These are phyloP conservation scores for Spilarctia lutea DNA, from an alignment of 2,888 invertebrate genomes.

Conservation along the genomic window DNA sequence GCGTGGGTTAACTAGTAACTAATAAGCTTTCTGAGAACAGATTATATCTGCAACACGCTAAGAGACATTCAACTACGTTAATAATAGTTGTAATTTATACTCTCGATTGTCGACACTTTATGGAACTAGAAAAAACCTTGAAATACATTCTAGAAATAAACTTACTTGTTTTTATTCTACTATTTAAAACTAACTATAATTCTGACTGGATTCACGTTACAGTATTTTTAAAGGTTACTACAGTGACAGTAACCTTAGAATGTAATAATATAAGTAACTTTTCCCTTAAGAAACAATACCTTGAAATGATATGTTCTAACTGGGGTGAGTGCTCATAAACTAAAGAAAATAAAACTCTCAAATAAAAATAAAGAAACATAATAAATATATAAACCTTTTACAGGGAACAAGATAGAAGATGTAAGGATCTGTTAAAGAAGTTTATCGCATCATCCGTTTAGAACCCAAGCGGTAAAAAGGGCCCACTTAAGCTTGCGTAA, in stretches of 20 bases:
- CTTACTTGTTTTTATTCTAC: too few relatives aligned
- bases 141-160: too few relatives aligned
- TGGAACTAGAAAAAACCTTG: too few relatives aligned
- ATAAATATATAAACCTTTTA: constrained; percentile 5
- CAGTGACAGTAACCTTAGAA: too few relatives aligned
- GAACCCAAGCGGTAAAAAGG: constrained; percentile 4
- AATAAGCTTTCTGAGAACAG: background rate
- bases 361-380: background rate
- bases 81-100: too few relatives aligned
- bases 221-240: too few relatives aligned
- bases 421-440: constrained; percentile 3
- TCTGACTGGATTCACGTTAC: too few relatives aligned
- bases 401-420: constrained; percentile 2
- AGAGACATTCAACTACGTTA: background rate
- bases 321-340: background rate
- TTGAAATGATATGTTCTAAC: background rate
- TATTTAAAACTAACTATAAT: too few relatives aligned
- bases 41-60: background rate
- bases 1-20: too few relatives aligned
- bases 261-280: background rate
- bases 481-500: constrained; percentile 19
- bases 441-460: constrained; percentile 10
- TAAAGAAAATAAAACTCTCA: background rate
- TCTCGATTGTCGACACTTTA: too few relatives aligned
- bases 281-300: too few relatives aligned